phyloP scores from a whole-genome alignment of 2,113 vertebrate species.

The Pelusios castaneus region DNA sequence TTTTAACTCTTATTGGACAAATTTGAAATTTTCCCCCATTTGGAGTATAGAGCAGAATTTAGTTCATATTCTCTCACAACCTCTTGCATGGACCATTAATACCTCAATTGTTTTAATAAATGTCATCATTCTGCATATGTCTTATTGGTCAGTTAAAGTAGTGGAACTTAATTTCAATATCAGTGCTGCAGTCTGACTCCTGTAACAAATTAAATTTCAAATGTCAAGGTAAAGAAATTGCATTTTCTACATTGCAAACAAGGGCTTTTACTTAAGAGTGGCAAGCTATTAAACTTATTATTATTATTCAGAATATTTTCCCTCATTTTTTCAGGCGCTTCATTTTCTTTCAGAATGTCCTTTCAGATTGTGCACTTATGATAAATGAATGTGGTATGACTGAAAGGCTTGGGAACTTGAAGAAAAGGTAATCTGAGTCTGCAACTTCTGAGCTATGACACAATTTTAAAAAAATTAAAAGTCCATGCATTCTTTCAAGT shows the following conservation, averaged over 20 bases:
- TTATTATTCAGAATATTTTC: background rate
- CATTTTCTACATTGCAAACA: background rate
- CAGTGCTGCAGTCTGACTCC: background rate
- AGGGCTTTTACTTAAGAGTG: background rate
- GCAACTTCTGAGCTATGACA: background rate
- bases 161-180: background rate
- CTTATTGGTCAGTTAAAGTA: background rate
- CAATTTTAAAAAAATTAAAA: too few relatives aligned
- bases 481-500: too few relatives aligned
- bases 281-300: background rate
- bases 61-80: background rate
- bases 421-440: slow-evolving; percentile 58
- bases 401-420: slow-evolving; percentile 78
- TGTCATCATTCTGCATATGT: background rate
- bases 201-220: background rate
- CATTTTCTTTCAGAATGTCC: slow-evolving; percentile 80
- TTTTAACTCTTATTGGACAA: too few relatives aligned
- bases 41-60: too few relatives aligned
- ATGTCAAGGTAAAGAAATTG: background rate
- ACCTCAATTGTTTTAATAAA: background rate
- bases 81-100: background rate
- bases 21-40: too few relatives aligned
- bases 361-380: slow-evolving; percentile 74
- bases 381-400: slow-evolving; percentile 82
- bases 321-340: slow-evolving; percentile 63